Percentiles rank a stretch among this genome's conserved stretches.
These are phyloP conservation scores for Nemotelus nigrinus DNA, from an alignment of 2,888 invertebrate species.

Conservation along the genomic window DNA sequence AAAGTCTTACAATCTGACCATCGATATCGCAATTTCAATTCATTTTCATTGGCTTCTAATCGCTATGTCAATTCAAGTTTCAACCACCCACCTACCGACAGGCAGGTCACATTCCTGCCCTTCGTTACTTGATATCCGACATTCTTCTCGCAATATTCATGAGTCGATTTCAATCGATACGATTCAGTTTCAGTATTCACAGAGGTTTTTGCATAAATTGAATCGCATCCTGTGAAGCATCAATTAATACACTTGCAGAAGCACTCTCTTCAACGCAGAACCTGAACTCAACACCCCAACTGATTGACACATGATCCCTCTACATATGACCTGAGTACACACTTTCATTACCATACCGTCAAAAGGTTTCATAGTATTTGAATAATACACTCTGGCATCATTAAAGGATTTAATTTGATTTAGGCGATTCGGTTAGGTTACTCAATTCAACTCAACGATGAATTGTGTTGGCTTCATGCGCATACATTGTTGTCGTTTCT, in stretches of 20 bases:
- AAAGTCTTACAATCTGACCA: too few species aligned
- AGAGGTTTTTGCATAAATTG: constrained; percentile 1
- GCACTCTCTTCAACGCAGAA: not conserved
- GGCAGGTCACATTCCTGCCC: too few species aligned
- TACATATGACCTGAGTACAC: not conserved
- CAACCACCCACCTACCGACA: too few species aligned
- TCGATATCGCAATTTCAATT: too few species aligned
- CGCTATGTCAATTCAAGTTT: too few species aligned
- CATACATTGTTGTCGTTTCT: too few species aligned
- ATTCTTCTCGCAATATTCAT: too few species aligned
- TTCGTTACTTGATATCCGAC: too few species aligned
- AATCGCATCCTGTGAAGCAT: constrained; percentile 16
- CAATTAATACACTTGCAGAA: constrained; percentile 24
- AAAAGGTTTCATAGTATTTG: constrained; percentile 43
- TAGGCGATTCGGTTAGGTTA: not conserved
- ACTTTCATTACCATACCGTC: constrained; percentile 33
- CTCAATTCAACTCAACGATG: too few species aligned
- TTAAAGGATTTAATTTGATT: constrained; percentile 39
- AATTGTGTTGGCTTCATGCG: too few species aligned
- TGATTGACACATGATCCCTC: constrained; percentile 31
- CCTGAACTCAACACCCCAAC: constrained; percentile 7
- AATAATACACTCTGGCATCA: constrained; percentile 32
- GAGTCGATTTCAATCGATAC: not conserved
- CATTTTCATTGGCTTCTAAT: too few species aligned
- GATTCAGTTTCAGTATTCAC: not conserved